Evolutionary conservation across 2,113 vertebrate species (phyloP), one percentile per base, ranked within the genome.

Genomic region (Scophthalmus maximus): DNA sequence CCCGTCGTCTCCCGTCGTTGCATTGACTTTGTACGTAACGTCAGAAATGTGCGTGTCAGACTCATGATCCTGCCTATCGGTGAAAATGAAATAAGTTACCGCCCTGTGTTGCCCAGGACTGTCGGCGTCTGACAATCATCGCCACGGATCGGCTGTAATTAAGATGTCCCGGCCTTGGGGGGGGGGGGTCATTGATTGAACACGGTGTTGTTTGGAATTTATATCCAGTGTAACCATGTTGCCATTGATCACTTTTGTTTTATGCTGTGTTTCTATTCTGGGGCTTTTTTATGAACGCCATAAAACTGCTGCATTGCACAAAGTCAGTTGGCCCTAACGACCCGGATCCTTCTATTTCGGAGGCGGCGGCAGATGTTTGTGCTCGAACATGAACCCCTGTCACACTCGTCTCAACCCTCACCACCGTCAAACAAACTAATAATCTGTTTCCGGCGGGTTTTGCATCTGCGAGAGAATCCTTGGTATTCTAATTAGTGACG

Each of bases 161-260:
- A 78, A 38, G 51, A 50, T 50, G 30, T 56, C 22, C 23, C 51
- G 23, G 22, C 64, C 61, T 15, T 68, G 44, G 2, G n/a, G n/a
- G n/a, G n/a, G n/a, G n/a, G n/a, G 63, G 70, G 46, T 69, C 69
- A 79, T 74, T 61, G 82, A 82, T 76, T 65, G 52, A 73, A 80
- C 57, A 46, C 20, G 46, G 38, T 34, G 61, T 36, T 61, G 46
- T 65, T 34, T 23, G 27, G 76, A 73, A 78, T 49, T 58, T 59
- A 55, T 57, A 14, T 59, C 71, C 0, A 18, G n/a, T 15, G 66
- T 61, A 78, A 86, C 58, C 49, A 7, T 26, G 22, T 79, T 61
- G 23, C 5, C 59, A 77, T 77, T 61, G 70, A 82, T 82, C 57
- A 18, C 9, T 14, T 49, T n/a, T 23, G 52, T 30, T 73, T 40